A percentile compares a stretch with the other conserved stretches of the same genome.
These are phyloP conservation scores for Prosopocoilus inquinatus DNA, from an alignment of 2,888 invertebrate genomes.

Conservation along the genomic window DNA sequence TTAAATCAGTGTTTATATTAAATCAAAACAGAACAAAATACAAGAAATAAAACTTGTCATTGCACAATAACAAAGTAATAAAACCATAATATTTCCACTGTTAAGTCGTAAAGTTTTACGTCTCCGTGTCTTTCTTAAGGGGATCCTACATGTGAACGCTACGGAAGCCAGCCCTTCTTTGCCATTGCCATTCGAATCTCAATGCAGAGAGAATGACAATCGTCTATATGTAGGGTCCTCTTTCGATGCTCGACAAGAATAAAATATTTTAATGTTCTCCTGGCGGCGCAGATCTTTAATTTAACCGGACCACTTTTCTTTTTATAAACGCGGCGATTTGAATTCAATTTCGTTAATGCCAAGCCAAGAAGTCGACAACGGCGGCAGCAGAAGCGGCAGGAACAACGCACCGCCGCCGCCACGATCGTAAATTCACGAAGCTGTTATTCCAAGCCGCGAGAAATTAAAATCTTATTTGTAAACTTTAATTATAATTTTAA, in stretches of 20 bases:
- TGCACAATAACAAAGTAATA: conserved; percentile 37
- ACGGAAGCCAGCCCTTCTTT: too few species aligned
- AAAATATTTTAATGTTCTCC: conserved; percentile 7
- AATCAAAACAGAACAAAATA: conserved; percentile 25
- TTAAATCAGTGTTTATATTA: conserved; percentile 10
- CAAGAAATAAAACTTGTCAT: conserved; percentile 39
- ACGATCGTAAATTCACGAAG: too few species aligned
- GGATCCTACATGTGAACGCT: too few species aligned
- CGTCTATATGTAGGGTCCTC: too few species aligned
- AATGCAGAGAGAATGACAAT: too few species aligned
- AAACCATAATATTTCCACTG: conserved; percentile 41
- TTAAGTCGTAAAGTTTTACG: conserved; percentile 35
- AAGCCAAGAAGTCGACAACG: too few species aligned
- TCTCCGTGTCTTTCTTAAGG: conserved; percentile 7
- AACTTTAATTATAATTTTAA: conserved; percentile 13
- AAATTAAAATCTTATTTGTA: conserved; percentile 14
- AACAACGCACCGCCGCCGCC: too few species aligned
- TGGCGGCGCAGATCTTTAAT: conserved; percentile 6
- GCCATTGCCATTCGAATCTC: too few species aligned
- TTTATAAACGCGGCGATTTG: not conserved
- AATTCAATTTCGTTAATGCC: not conserved
- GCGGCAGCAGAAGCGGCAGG: too few species aligned
- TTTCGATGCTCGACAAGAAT: not conserved
- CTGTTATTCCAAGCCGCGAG: not conserved
- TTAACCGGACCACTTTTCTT: not conserved